Evolutionary conservation across 2,888 invertebrate species (phyloP).

Genomic region (Salticus scenicus): DNA sequence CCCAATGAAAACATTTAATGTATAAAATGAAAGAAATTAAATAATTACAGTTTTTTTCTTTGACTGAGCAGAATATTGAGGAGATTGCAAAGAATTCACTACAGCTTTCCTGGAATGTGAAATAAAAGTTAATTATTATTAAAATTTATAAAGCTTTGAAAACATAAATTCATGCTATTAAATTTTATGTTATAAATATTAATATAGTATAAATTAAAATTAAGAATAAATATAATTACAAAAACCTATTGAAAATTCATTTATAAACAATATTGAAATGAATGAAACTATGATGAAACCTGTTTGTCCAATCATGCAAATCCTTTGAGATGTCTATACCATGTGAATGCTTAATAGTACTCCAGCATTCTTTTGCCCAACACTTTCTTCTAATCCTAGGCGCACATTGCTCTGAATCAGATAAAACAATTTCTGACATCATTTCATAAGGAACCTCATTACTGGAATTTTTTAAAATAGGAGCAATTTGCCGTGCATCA

Average conservation of each 20-base stretch:
- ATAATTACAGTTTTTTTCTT: not conserved
- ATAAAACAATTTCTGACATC: not conserved
- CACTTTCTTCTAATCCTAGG: constrained; percentile 35
- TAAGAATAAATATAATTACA: no score
- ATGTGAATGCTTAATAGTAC: constrained; percentile 52
- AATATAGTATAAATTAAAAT: no score
- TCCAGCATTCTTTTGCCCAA: constrained; percentile 44
- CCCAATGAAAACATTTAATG: no score
- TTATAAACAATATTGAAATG: no score
- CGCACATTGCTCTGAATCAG: not conserved
- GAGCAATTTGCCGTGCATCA: constrained; percentile 34
- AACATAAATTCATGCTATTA: no score
- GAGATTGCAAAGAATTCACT: not conserved
- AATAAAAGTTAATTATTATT: no score
- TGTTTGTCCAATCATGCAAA: no score
- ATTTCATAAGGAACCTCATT: not conserved
- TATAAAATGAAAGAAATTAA: no score
- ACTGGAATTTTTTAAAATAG: not conserved
- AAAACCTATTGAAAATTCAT: no score
- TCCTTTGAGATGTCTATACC: not conserved
- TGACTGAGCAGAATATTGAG: not conserved
- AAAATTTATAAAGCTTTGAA: no score
- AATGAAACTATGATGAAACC: no score
- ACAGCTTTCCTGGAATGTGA: not conserved
- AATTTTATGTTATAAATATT: no score